Evolutionary conservation across 2,888 invertebrate species (phyloP).

Genomic region (Drosophila mercatorum): DNA sequence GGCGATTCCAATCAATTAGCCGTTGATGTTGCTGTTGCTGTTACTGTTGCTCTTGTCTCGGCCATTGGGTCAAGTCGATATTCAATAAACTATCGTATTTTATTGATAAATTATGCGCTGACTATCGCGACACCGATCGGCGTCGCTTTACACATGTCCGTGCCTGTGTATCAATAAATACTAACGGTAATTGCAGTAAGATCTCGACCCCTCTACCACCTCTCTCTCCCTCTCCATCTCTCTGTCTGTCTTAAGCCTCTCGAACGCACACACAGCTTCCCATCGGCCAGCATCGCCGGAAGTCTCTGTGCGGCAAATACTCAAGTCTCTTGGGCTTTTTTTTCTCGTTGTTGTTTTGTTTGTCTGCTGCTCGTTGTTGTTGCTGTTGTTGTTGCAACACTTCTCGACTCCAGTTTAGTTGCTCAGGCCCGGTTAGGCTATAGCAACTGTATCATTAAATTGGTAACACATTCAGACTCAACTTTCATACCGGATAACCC

Average conservation of each 20-base stretch:
- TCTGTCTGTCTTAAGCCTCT: neutral
- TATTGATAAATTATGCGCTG: slow-evolving; percentile 74
- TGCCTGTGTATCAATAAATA: slow-evolving; percentile 71
- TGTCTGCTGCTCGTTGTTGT: slow-evolving; percentile 14
- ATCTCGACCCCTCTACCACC: neutral
- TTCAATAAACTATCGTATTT: slow-evolving; percentile 65
- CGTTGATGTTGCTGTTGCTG: slow-evolving; percentile 5
- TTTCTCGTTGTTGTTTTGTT: neutral
- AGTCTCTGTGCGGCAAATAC: slow-evolving; percentile 67
- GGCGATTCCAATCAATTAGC: slow-evolving; percentile 70
- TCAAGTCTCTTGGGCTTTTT: slow-evolving; percentile 38
- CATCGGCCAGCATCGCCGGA: slow-evolving; percentile 63
- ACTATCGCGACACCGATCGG: slow-evolving; percentile 67
- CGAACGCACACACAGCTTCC: slow-evolving; percentile 38
- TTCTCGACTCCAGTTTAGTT: slow-evolving; percentile 29
- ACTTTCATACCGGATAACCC: slow-evolving; percentile 52
- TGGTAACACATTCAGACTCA: slow-evolving; percentile 40
- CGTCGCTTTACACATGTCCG: slow-evolving; percentile 75
- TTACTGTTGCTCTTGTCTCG: slow-evolving; percentile 16
- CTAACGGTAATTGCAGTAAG: slow-evolving; percentile 59
- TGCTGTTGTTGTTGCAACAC: slow-evolving; percentile 16
- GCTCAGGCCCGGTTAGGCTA: slow-evolving; percentile 20
- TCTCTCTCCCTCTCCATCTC: neutral
- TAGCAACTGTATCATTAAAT: slow-evolving; percentile 40
- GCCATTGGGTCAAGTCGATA: slow-evolving; percentile 71